Conservation (phyloP, 2,888 invertebrate genomes). For the Ophion ventricosus region DNA sequence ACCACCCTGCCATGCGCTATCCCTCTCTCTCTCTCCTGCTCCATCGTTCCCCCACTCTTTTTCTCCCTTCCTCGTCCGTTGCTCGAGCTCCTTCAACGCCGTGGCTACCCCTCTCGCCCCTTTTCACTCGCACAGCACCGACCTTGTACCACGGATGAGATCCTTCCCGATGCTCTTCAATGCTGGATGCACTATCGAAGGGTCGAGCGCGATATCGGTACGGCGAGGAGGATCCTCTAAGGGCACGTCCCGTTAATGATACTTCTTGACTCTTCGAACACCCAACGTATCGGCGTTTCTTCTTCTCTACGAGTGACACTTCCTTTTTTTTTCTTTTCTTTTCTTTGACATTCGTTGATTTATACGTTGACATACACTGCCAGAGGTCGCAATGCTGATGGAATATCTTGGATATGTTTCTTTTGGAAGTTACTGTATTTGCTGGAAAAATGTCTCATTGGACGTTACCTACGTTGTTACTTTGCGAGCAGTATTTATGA, state of each 20-base stretch:
- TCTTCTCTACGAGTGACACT: not conserved
- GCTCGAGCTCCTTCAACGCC: not conserved
- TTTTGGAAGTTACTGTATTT: too few relatives aligned
- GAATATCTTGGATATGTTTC: too few relatives aligned
- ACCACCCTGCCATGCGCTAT: not conserved
- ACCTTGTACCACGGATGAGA: conserved; percentile 41
- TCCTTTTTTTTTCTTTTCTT: not conserved
- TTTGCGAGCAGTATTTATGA: too few relatives aligned
- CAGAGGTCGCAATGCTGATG: too few relatives aligned
- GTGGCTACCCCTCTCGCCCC: conserved; percentile 50
- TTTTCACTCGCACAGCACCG: conserved; percentile 35
- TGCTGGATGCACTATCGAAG: conserved; percentile 44
- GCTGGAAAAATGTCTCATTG: too few relatives aligned
- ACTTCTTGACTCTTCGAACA: conserved; percentile 5
- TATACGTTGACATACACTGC: too few relatives aligned
- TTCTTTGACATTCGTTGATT: not conserved
- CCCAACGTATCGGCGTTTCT: not conserved
- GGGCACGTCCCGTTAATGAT: conserved; percentile 19
- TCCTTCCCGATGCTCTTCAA: conserved; percentile 50
- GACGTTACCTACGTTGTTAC: too few relatives aligned
- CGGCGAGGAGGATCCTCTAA: conserved; percentile 13
- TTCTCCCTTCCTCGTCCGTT: conserved; percentile 32
- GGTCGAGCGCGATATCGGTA: conserved; percentile 25
- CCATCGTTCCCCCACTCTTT: not conserved
- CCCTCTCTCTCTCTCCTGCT: conserved; percentile 30